These are phyloP conservation scores for Rhodinocichla rosea DNA, from an alignment of 2,113 vertebrate species.

Conservation along the genomic window DNA sequence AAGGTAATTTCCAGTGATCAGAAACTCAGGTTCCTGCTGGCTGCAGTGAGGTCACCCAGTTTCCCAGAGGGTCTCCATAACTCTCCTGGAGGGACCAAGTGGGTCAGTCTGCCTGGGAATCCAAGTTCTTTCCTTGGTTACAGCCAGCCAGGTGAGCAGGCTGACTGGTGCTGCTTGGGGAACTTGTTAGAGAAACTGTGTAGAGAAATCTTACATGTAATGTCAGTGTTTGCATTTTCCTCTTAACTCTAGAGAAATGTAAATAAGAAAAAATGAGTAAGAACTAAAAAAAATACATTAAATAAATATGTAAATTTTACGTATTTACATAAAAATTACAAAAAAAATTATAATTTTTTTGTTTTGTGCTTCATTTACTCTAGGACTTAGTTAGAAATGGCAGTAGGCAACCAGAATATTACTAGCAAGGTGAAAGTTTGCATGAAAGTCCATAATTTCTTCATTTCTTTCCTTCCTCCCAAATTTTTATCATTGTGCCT, in stretches of 20 bases:
- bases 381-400: background rate
- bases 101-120: background rate
- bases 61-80: background rate
- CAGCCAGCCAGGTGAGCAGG: background rate
- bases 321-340: too few relatives aligned
- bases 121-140: background rate
- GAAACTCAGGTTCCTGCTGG: background rate
- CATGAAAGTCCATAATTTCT: background rate
- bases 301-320: background rate
- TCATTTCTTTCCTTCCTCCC: background rate
- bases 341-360: background rate
- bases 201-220: background rate
- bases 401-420: background rate
- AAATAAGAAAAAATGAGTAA: background rate
- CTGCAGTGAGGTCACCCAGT: background rate
- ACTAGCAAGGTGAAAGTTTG: background rate
- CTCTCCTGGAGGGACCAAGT: accelerated
- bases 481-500: background rate
- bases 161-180: background rate
- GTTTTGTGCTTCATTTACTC: background rate
- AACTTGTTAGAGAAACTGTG: background rate
- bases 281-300: too few relatives aligned
- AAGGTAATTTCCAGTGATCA: background rate
- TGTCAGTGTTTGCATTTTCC: background rate
- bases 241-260: background rate